These are phyloP conservation scores for Hydrolagus affinis DNA, from an alignment of 2,113 vertebrate species.

Conservation along the genomic window DNA sequence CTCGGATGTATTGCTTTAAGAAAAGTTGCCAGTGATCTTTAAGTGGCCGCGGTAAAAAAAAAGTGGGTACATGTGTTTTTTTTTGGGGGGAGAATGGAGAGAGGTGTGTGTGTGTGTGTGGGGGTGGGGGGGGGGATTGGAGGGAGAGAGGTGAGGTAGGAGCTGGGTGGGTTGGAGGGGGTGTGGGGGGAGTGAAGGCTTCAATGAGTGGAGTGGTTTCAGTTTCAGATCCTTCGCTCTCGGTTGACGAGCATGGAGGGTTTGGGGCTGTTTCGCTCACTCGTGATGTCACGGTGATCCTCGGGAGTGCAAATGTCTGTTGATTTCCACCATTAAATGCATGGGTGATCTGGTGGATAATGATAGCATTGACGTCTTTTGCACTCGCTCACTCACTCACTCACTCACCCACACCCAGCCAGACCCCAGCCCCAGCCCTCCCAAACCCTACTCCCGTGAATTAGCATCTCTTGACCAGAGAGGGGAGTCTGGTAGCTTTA, in stretches of 20 bases:
- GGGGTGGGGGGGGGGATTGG: too few species aligned
- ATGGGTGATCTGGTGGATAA: conserved; percentile 77
- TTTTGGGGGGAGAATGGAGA: not conserved
- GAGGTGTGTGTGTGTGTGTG: too few species aligned
- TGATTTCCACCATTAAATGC: conserved; percentile 79
- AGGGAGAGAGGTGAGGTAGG: not conserved
- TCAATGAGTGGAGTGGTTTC: not conserved
- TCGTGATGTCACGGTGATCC: conserved; percentile 83
- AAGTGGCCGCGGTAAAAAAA: too few species aligned
- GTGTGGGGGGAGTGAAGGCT: not conserved
- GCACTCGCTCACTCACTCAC: too few species aligned
- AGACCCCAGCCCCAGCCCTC: conserved; percentile 63
- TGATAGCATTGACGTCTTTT: conserved; percentile 65
- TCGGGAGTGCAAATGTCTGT: conserved; percentile 73
- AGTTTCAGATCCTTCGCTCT: conserved; percentile 39
- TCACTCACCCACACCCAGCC: too few species aligned
- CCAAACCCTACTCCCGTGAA: too few species aligned
- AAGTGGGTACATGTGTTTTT: too few species aligned
- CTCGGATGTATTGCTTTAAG: too few species aligned
- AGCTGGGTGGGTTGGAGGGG: not conserved
- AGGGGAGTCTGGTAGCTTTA: conserved; percentile 42
- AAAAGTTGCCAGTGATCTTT: too few species aligned
- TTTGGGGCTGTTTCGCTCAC: conserved; percentile 71
- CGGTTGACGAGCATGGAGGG: conserved; percentile 47
- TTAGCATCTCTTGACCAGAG: conserved; percentile 52